phyloP scores from a whole-genome alignment of 2,888 invertebrate genomes.

The Apeira syringaria region DNA sequence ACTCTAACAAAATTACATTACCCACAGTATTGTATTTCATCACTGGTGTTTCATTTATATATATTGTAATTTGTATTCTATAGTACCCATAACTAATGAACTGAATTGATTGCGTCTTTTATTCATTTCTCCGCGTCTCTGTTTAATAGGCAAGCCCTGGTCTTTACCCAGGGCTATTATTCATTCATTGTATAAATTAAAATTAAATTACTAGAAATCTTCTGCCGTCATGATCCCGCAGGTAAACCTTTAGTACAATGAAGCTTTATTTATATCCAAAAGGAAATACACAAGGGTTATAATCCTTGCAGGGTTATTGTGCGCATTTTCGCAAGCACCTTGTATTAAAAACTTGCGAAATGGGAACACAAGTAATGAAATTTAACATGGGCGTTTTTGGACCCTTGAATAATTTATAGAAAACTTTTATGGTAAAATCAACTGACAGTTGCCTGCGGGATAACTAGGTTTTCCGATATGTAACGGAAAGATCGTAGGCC shows the following conservation, averaged over 20 bases:
- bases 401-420: too few relatives aligned
- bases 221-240: conserved; percentile 26
- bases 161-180: conserved; percentile 35
- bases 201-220: conserved; percentile 36
- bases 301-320: not conserved
- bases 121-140: conserved; percentile 38
- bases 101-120: conserved; percentile 41
- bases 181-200: conserved; percentile 38
- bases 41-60: too few relatives aligned
- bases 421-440: too few relatives aligned
- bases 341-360: too few relatives aligned
- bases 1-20: too few relatives aligned
- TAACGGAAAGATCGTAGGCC: too few relatives aligned
- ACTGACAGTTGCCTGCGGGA: too few relatives aligned
- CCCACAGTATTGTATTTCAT: too few relatives aligned
- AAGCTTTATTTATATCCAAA: conserved; percentile 2
- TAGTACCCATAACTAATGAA: conserved; percentile 39
- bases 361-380: too few relatives aligned
- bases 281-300: not conserved
- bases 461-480: too few relatives aligned
- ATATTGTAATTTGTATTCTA: too few relatives aligned
- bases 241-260: conserved; percentile 12
- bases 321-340: not conserved
- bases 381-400: too few relatives aligned
- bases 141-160: conserved; percentile 40